Base-by-base conservation (phyloP, 2,113 vertebrate genomes). In the Hipposideros armiger region DNA sequence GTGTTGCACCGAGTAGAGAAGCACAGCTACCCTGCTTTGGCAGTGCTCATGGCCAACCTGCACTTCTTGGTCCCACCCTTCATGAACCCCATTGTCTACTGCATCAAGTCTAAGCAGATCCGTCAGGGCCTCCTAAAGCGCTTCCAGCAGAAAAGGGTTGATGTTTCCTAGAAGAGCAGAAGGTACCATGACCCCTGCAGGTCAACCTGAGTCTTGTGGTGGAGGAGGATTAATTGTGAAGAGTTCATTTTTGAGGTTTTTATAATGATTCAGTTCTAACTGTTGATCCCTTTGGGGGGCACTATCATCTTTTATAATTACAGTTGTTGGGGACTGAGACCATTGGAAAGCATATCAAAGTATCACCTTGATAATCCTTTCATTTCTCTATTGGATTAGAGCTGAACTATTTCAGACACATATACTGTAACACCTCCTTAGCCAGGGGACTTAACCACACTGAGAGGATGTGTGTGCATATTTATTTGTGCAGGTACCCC, bases 51-150 rank as follows among this genome's bases (percentile, higher is more conserved):
- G 96, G 98, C 97, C 58, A 95, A 98, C 50, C 58, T 98, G 47
- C 98, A 98, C 60, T 96, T 98, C 66, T 66, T 98, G 77, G 97
- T 97, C 22, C 97, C 95, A 0, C 97, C 98, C 32, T 95, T 98
- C 96, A 95, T 97, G 94, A 98, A 98, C 91, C 97, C 97, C 26
- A 78, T 97, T 0, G 96, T 97, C 70, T 98, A 98, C 14, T 93
- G 97, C 14, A 40, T 97, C 90, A 98, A 97, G 64, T 97, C 97
- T 13, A 97, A 96, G 83, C 95, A 98, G 85, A 97, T 98, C 47
- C 72, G 93, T 4, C 95, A 96, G 69, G 83, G 96, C 22, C 78
- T 98, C 36, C 70, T 97, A 5, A 97, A 90, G 67, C 58, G 40
- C 47, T 96, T 98, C 78, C 95, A 90, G 50, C 81, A 96, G 95